Evolutionary conservation across 2,113 vertebrate genomes (phyloP).

Genomic region (Melanotaenia duboulayi): DNA sequence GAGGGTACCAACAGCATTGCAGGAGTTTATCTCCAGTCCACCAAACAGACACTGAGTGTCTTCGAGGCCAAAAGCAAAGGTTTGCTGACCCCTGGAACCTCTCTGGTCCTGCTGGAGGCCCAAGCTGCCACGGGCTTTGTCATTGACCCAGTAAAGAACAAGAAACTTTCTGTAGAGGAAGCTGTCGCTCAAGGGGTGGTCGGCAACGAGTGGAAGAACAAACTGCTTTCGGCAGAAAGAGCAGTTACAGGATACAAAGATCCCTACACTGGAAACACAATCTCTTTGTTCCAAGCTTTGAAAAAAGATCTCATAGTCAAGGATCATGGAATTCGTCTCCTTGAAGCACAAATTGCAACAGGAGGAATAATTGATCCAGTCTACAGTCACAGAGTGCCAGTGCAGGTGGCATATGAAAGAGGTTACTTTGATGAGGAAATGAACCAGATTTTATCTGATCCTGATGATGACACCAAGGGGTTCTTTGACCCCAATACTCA

Average conservation of each 20-base stretch:
- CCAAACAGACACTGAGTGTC: conserved; percentile 81
- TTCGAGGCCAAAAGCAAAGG: conserved; percentile 82
- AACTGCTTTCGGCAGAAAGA: conserved; percentile 64
- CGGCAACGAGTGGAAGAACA: conserved; percentile 58
- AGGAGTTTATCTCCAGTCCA: conserved; percentile 82
- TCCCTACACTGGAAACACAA: conserved; percentile 58
- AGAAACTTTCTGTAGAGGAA: conserved; percentile 84
- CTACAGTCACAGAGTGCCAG: conserved; percentile 81
- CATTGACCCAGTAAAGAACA: conserved; percentile 85
- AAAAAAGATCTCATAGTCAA: conserved; percentile 67
- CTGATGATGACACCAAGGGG: conserved; percentile 83
- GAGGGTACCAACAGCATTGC: conserved; percentile 82
- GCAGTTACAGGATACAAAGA: conserved; percentile 67
- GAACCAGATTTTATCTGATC: conserved; percentile 80
- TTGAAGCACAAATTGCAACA: conserved; percentile 80
- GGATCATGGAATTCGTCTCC: conserved; percentile 61
- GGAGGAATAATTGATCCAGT: conserved; percentile 84
- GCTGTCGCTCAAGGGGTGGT: conserved; percentile 70
- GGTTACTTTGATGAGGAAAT: conserved; percentile 87
- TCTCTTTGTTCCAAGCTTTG: conserved; percentile 68
- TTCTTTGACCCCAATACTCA: conserved; percentile 84
- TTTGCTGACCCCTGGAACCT: conserved; percentile 83
- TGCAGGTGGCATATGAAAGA: conserved; percentile 83
- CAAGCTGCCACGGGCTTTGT: conserved; percentile 89
- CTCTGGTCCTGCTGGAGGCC: conserved; percentile 87